These are phyloP conservation scores for Cactoblastis cactorum DNA, from an alignment of 2,888 invertebrate genomes.

Conservation along the genomic window DNA sequence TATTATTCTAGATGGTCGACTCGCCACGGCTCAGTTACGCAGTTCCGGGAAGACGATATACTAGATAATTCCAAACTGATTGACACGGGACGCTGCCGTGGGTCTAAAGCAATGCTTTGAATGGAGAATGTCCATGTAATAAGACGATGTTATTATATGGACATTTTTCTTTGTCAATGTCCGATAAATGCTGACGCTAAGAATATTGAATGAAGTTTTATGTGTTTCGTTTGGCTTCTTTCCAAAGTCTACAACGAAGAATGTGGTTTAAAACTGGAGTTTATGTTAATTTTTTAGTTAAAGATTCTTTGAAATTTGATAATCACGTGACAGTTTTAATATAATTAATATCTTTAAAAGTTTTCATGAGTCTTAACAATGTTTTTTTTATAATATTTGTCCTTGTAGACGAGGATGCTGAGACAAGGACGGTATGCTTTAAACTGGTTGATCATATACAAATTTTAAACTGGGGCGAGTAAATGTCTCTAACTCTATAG, in stretches of 20 bases:
- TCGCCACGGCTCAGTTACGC: slow-evolving; percentile 9
- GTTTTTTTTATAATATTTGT: too few species aligned
- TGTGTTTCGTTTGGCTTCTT: not conserved
- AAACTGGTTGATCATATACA: too few species aligned
- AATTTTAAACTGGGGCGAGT: too few species aligned
- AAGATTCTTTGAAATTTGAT: not conserved
- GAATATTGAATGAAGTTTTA: slow-evolving; percentile 7
- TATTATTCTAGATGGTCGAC: not conserved
- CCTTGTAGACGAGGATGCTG: too few species aligned
- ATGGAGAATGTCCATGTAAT: not conserved
- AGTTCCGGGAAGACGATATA: slow-evolving; percentile 10
- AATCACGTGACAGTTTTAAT: not conserved
- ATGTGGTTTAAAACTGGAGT: not conserved
- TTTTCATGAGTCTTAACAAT: too few species aligned
- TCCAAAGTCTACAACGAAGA: not conserved
- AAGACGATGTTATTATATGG: not conserved
- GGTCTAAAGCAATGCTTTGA: not conserved
- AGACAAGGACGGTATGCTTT: too few species aligned
- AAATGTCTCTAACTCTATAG: too few species aligned
- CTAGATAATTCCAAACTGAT: slow-evolving; percentile 7
- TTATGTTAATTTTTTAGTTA: not conserved
- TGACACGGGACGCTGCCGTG: slow-evolving; percentile 7
- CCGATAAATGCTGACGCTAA: slow-evolving; percentile 5
- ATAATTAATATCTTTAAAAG: too few species aligned
- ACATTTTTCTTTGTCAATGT: slow-evolving; percentile 8